Percentiles rank a stretch among this genome's conserved stretches.
These are phyloP conservation scores for Takifugu rubripes DNA, from an alignment of 2,797 vertebrate species.

Conservation along the genomic window DNA sequence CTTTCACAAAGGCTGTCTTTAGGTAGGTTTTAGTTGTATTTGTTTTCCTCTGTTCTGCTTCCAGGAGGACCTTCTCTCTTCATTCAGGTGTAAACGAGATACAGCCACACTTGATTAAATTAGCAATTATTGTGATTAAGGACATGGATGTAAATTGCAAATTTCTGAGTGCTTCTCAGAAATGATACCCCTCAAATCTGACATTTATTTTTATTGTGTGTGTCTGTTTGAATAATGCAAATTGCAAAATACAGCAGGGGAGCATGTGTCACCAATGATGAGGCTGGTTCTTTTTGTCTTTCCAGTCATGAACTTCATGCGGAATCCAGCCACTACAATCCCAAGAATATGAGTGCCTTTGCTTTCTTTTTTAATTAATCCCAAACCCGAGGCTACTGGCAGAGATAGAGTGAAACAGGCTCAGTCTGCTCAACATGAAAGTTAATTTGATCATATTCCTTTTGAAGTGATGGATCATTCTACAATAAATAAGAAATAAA, in stretches of 20 bases:
- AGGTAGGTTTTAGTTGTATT: conserved; percentile 54
- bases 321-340: conserved; percentile 16
- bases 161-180: conserved; percentile 10
- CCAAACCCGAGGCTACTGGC: conserved; percentile 62
- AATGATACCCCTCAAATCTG: neutral
- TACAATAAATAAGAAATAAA: conserved; percentile 31
- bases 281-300: no score
- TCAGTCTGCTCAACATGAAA: conserved; percentile 49
- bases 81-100: conserved; percentile 36
- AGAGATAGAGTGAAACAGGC: conserved; percentile 45
- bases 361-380: conserved; percentile 73
- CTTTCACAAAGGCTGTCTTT: conserved; percentile 58
- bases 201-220: neutral
- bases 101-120: conserved; percentile 65
- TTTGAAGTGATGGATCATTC: conserved; percentile 57
- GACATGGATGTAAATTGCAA: conserved; percentile 35
- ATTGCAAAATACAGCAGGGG: no score
- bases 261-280: no score
- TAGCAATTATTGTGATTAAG: conserved; percentile 55
- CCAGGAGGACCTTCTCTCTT: conserved; percentile 44
- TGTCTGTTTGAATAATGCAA: no score
- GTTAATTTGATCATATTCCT: conserved; percentile 46
- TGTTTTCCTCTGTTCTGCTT: conserved; percentile 51
- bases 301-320: neutral
- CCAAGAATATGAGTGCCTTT: conserved; percentile 36